Conservation (phyloP, 2,113 vertebrate genomes). For the Murina feae region DNA sequence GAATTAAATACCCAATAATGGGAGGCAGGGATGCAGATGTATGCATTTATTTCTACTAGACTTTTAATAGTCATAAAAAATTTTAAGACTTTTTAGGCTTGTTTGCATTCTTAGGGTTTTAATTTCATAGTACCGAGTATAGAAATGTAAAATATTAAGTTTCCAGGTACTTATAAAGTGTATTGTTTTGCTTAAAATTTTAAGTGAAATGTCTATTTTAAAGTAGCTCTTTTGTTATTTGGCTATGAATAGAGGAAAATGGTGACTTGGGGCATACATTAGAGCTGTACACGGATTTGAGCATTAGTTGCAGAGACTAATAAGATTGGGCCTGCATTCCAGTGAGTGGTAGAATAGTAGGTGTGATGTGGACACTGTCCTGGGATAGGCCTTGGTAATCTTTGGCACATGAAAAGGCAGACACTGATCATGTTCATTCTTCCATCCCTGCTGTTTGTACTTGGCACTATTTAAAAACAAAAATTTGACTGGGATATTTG, state of each 20-base stretch:
- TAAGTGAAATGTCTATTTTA: not conserved
- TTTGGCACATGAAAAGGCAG: not conserved
- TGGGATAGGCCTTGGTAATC: not conserved
- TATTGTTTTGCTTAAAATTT: not conserved
- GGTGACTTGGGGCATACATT: not conserved
- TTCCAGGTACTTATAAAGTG: not conserved
- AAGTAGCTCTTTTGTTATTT: not conserved
- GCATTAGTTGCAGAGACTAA: not conserved
- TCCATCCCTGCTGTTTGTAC: not conserved
- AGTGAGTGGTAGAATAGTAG: not conserved
- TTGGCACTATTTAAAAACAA: not conserved
- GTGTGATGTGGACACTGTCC: not conserved
- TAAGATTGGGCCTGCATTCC: not conserved
- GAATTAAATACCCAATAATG: not conserved
- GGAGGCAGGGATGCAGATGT: not conserved
- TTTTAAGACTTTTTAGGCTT: not conserved
- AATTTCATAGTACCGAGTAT: not conserved
- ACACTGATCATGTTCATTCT: not conserved
- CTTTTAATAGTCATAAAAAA: not conserved
- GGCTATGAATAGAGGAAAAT: not conserved
- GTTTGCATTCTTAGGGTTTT: not conserved
- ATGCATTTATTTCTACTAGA: not conserved
- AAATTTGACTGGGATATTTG: not conserved
- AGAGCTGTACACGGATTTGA: not conserved
- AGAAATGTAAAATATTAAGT: not conserved